Conservation (phyloP, 2,888 invertebrate species). For the Tipula confusa region DNA sequence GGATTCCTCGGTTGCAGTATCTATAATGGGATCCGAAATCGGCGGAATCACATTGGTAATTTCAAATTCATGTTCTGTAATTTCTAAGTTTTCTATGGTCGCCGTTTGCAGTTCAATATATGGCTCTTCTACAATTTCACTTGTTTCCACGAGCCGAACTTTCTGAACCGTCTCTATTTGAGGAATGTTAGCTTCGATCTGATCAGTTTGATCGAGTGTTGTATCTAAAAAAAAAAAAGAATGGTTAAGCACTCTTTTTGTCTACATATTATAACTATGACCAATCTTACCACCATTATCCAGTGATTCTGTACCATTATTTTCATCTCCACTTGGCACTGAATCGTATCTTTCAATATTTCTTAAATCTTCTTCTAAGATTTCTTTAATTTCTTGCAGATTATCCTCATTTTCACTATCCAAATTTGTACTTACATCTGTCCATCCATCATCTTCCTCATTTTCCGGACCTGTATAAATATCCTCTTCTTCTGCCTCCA, state of each 20-base stretch:
- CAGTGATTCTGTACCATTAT: not conserved
- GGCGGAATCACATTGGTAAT: not conserved
- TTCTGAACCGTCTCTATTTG: slow-evolving; percentile 46
- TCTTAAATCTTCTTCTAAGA: slow-evolving; percentile 33
- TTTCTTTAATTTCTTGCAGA: slow-evolving; percentile 33
- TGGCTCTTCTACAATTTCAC: slow-evolving; percentile 38
- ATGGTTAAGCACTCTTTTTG: not conserved
- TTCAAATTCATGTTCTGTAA: not conserved
- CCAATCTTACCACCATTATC: not conserved
- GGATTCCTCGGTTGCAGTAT: not conserved
- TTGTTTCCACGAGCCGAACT: slow-evolving; percentile 38
- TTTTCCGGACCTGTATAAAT: slow-evolving; percentile 35
- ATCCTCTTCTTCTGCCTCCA: slow-evolving; percentile 38
- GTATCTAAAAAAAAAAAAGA: not conserved
- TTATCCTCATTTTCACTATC: slow-evolving; percentile 42
- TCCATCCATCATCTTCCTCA: slow-evolving; percentile 38
- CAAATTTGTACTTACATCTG: slow-evolving; percentile 39
- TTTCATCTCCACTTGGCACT: not conserved
- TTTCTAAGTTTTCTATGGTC: not conserved
- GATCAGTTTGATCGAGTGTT: not conserved
- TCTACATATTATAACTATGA: not conserved
- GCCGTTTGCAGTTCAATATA: slow-evolving; percentile 33
- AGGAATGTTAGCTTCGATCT: slow-evolving; percentile 37
- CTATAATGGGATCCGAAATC: not conserved
- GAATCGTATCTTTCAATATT: not conserved